Percentiles rank a stretch among this genome's conserved stretches.
Evolutionary conservation across 1,140 invertebrate species (phyloP).

Genomic region (Delia radicum): DNA sequence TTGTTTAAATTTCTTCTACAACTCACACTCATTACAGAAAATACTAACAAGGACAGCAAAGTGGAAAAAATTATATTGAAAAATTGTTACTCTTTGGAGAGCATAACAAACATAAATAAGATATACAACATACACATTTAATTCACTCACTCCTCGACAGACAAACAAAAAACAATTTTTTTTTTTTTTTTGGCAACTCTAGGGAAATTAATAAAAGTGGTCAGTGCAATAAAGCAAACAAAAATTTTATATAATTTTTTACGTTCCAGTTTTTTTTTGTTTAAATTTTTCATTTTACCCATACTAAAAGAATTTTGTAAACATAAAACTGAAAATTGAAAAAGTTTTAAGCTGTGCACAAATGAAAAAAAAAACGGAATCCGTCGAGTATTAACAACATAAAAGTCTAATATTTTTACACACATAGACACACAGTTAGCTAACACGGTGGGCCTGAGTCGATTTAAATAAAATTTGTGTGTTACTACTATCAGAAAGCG

Average conservation of each 20-base stretch:
- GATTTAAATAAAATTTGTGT: too few relatives aligned
- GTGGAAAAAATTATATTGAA: background rate
- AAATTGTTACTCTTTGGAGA: background rate
- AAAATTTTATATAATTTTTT: constrained; percentile 5
- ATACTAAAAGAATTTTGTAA: background rate
- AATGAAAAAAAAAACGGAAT: background rate
- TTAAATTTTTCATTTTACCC: background rate
- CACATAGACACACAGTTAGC: background rate
- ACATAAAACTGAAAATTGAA: background rate
- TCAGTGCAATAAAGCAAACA: constrained; percentile 5
- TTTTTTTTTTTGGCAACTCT: background rate
- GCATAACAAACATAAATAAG: background rate
- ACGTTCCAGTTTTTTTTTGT: background rate
- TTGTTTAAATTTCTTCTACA: background rate
- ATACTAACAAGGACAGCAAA: background rate
- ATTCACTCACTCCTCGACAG: background rate
- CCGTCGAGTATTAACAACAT: background rate
- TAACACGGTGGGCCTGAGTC: too few relatives aligned
- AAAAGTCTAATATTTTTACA: background rate
- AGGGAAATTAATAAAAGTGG: constrained; percentile 21
- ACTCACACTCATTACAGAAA: background rate
- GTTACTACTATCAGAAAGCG: too few relatives aligned
- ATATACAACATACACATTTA: background rate
- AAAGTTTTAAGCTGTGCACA: background rate
- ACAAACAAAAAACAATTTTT: too few relatives aligned